Base-by-base conservation (phyloP, 2,888 invertebrate genomes). In the Stenodera caucasica region DNA sequence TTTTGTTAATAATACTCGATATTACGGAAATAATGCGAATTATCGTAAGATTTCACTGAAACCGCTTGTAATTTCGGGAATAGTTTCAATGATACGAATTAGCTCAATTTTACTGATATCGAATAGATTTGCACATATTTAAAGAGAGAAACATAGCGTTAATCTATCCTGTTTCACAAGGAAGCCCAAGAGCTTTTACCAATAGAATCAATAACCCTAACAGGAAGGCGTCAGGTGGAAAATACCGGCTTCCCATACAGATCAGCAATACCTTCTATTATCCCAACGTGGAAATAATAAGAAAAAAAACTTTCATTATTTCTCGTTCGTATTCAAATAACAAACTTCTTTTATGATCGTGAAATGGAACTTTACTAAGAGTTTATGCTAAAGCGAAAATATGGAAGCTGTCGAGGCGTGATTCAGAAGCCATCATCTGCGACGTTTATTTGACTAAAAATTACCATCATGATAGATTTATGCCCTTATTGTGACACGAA, bases 251-350 rank as follows among this genome's bases (percentile, higher is more conserved):
- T 72, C 71, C 72, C 74, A 75, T 75, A 73, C 72, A 74, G 75
- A 74, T 76, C 72, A 72, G 70, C 62, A 66, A 64, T 40, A 40
- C 37, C 67, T 72, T 75, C 74, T 73, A 74, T 76, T 75, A 71
- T 71, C 64, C 37, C 15, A 40, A 40, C 15, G 37, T 15, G 8
- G 37, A 2, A 2, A 40, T 15, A 15, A 15, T 15, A 8, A 18
- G 2, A 18, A 15, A 2, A 15, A 18, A 72, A 77, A 74, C 74
- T 75, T 76, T 75, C 75, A 76, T 76, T 76, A 77, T 77, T 76
- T 74, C 74, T 71, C 74, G 74, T 76, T 75, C 74, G 75, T 74
- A 76, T 76, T 77, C 77, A 74, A 76, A 77, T 77, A 76, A 75
- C 75, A 73, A 75, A 74, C 75, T 75, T 75, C 75, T 76, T 75